phyloP scores from a whole-genome alignment of 2,113 vertebrate species.

The Vicugna pacos region DNA sequence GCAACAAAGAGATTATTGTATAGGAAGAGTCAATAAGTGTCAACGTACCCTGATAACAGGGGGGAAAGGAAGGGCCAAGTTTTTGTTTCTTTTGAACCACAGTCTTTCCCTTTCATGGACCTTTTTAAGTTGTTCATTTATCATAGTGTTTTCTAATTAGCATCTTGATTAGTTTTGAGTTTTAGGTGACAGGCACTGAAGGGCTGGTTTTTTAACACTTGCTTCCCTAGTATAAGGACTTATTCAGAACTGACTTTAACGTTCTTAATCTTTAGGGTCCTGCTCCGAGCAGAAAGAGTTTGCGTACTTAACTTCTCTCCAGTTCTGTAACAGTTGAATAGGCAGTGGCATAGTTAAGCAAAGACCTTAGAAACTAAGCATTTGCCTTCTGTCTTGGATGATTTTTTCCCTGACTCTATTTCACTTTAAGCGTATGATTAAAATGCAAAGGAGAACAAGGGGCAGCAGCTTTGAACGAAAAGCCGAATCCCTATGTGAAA shows the following conservation, averaged over 20 bases:
- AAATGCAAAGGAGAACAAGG: slow-evolving; percentile 29
- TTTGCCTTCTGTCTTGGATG: fast-evolving
- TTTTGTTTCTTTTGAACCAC: slow-evolving; percentile 72
- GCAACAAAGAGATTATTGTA: slow-evolving; percentile 43
- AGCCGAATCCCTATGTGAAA: neutral
- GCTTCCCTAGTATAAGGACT: neutral
- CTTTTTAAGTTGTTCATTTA: slow-evolving; percentile 64
- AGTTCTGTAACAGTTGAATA: neutral
- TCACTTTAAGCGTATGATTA: slow-evolving; percentile 5
- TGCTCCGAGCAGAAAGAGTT: fast-evolving
- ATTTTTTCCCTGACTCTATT: neutral
- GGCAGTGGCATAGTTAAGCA: neutral
- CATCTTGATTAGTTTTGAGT: slow-evolving; percentile 17
- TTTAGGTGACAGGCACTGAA: neutral
- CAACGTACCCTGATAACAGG: slow-evolving; percentile 74
- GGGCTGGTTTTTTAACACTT: neutral
- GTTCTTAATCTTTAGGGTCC: neutral
- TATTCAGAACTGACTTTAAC: neutral
- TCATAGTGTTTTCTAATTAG: slow-evolving; percentile 73
- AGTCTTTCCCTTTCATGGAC: slow-evolving; percentile 73
- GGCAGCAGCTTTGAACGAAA: slow-evolving; percentile 1
- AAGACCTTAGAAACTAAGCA: neutral
- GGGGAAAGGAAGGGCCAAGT: slow-evolving; percentile 73
- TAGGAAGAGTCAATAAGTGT: slow-evolving; percentile 75
- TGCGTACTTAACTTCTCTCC: fast-evolving